Evolutionary conservation across 2,888 invertebrate genomes (phyloP).

Genomic region (Alloplasta piceator): DNA sequence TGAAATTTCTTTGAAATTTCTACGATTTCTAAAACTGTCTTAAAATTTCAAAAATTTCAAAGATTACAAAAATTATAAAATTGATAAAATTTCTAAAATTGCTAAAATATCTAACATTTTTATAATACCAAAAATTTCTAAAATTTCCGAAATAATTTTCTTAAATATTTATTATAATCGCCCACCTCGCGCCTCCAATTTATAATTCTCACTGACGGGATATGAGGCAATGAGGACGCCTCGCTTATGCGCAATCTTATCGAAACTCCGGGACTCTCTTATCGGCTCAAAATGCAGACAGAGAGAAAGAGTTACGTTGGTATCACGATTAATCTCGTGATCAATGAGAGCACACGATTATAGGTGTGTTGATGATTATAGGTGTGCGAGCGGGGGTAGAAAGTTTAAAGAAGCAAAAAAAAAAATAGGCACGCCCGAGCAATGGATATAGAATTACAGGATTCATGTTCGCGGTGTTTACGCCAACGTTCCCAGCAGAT

Average conservation of each 20-base stretch:
- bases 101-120: too few species aligned
- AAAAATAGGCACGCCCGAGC: background rate
- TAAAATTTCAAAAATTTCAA: too few species aligned
- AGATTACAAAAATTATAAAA: too few species aligned
- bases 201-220: conserved; percentile 28
- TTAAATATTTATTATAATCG: too few species aligned
- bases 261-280: conserved; percentile 45
- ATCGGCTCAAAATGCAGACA: conserved; percentile 34
- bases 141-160: too few species aligned
- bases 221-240: conserved; percentile 25
- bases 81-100: too few species aligned
- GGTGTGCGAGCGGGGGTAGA: background rate
- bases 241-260: conserved; percentile 52
- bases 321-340: conserved; percentile 50
- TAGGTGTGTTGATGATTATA: conserved; percentile 9
- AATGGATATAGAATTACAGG: conserved; percentile 59
- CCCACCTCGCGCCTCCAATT: too few species aligned
- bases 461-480: conserved; percentile 61
- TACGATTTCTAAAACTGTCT: too few species aligned
- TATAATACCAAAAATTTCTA: too few species aligned
- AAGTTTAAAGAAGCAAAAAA: conserved; percentile 20
- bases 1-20: too few species aligned
- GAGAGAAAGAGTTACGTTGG: background rate
- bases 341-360: conserved; percentile 49
- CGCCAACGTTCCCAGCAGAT: conserved; percentile 45